Evolutionary conservation across 2,888 invertebrate species (phyloP).

Genomic region (Drosophila testacea): DNA sequence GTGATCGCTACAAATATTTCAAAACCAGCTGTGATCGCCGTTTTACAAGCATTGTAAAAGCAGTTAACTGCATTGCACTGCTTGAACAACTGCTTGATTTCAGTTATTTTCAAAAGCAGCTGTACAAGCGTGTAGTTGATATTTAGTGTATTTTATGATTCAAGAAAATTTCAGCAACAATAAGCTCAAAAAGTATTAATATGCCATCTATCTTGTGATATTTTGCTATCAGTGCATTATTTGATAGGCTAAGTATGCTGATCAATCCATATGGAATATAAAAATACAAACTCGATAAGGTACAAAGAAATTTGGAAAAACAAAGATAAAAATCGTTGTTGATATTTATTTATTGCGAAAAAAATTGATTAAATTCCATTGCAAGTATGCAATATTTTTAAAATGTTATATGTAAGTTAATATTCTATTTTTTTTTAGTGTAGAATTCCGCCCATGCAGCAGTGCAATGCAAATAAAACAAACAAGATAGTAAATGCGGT

Average conservation of each 20-base stretch:
- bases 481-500: constrained; percentile 11
- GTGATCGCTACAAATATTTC: neutral
- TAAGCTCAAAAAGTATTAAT: neutral
- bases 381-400: no score
- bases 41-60: constrained; percentile 10
- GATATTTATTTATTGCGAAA: neutral
- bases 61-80: constrained; percentile 20
- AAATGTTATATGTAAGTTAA: neutral
- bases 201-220: constrained; percentile 7
- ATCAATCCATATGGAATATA: constrained; percentile 3
- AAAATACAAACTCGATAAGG: constrained; percentile 1
- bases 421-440: neutral
- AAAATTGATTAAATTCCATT: neutral
- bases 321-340: neutral
- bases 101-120: constrained; percentile 15
- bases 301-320: neutral
- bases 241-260: constrained; percentile 4
- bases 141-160: constrained; percentile 13
- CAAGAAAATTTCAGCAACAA: constrained; percentile 12
- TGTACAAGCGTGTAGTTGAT: constrained; percentile 5
- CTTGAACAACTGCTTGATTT: constrained; percentile 34
- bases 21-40: constrained; percentile 3
- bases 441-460: constrained; percentile 16
- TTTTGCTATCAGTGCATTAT: constrained; percentile 2
- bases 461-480: constrained; percentile 6